Conservation (phyloP, 1,140 invertebrate species). For the Acyrthosiphon pisum region DNA sequence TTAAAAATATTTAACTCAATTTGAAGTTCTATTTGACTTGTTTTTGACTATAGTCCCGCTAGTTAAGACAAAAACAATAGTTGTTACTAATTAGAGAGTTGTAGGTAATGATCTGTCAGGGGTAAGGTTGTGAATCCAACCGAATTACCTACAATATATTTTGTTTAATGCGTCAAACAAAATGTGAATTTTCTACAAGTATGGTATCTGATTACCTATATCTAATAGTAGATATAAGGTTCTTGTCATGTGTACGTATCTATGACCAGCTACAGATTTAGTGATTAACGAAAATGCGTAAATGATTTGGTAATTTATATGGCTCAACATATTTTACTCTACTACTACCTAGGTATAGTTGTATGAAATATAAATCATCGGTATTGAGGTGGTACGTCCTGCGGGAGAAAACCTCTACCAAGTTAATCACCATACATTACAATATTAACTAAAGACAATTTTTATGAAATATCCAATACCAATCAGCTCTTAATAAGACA, state of each 20-base stretch:
- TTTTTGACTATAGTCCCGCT: not conserved
- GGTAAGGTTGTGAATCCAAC: too few species aligned
- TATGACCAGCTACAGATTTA: not conserved
- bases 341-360: not conserved
- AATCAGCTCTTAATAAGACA: not conserved
- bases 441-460: not conserved
- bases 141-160: not conserved
- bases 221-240: not conserved
- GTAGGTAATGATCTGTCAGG: not conserved
- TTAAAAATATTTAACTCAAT: not conserved
- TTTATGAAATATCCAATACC: not conserved
- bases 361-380: not conserved
- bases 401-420: not conserved
- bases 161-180: not conserved
- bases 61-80: not conserved
- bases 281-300: not conserved
- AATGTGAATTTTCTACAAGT: not conserved
- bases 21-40: not conserved
- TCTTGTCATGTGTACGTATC: not conserved
- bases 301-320: not conserved
- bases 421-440: not conserved
- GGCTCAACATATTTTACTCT: not conserved
- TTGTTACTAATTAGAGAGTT: not conserved
- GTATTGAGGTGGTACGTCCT: not conserved
- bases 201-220: not conserved